Conservation (phyloP, 2,888 invertebrate genomes). For the Drosophila meridionalis region DNA sequence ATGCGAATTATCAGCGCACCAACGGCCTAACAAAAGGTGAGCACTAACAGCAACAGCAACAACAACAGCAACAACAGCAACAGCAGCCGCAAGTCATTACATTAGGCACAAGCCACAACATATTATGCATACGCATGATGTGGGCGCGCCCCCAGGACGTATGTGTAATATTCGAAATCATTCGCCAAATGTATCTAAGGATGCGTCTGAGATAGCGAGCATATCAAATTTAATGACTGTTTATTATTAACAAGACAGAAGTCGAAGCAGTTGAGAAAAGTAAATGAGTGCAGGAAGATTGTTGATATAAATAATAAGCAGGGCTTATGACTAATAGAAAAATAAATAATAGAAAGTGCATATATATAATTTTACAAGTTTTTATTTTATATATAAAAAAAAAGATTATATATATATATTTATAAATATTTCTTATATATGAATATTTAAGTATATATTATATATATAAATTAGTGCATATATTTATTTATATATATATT, state of each 20-base stretch:
- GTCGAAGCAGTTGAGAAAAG: background rate
- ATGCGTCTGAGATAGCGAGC: conserved; percentile 4
- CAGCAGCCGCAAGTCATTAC: background rate
- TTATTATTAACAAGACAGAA: background rate
- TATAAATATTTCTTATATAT: too few species aligned
- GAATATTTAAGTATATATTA: too few species aligned
- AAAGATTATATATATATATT: too few species aligned
- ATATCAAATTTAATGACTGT: background rate
- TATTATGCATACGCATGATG: conserved; percentile 51
- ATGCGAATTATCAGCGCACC: conserved; percentile 77
- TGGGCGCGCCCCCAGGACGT: conserved; percentile 25
- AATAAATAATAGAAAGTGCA: too few species aligned
- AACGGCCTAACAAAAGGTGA: conserved; percentile 76
- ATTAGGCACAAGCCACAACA: conserved; percentile 27
- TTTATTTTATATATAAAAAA: too few species aligned
- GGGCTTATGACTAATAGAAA: background rate
- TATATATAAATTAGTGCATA: too few species aligned
- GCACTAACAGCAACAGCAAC: conserved; percentile 22
- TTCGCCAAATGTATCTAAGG: conserved; percentile 14
- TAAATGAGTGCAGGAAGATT: background rate
- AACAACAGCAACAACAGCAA: background rate
- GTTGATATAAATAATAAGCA: background rate
- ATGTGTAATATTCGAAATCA: conserved; percentile 44
- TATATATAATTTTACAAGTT: too few species aligned
- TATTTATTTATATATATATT: too few species aligned